A percentile compares a stretch with the other conserved stretches of the same genome.
These are phyloP conservation scores for Drosophila kikkawai DNA, from an alignment of 1,140 invertebrate genomes.

Conservation along the genomic window DNA sequence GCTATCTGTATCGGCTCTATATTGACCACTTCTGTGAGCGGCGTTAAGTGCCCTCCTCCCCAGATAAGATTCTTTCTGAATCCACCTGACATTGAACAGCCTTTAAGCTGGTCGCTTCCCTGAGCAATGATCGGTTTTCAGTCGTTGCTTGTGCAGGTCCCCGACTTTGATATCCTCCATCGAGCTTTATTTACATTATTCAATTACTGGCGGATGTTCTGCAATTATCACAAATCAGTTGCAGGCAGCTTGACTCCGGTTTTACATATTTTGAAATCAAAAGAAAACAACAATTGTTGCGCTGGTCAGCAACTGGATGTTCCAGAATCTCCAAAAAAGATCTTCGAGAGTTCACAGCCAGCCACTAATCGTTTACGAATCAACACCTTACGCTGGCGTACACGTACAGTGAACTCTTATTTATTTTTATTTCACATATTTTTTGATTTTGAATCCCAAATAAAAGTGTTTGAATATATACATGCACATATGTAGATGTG, in stretches of 20 bases:
- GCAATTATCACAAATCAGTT: constrained; percentile 44
- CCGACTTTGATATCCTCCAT: constrained; percentile 19
- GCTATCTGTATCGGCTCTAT: constrained; percentile 17
- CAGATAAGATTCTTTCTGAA: constrained; percentile 57
- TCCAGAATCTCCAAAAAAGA: constrained; percentile 5
- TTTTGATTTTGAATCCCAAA: constrained; percentile 7
- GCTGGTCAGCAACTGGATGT: constrained; percentile 45
- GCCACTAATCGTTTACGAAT: constrained; percentile 25
- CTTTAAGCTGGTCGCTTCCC: background rate
- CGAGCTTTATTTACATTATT: constrained; percentile 27
- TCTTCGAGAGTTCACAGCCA: constrained; percentile 12
- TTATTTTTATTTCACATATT: constrained; percentile 13
- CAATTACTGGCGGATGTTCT: constrained; percentile 20
- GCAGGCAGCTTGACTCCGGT: background rate
- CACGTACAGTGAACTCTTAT: constrained; percentile 40
- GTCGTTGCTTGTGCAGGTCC: background rate
- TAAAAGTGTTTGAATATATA: constrained; percentile 13
- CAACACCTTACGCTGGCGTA: constrained; percentile 23
- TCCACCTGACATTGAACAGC: constrained; percentile 39
- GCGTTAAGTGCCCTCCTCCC: constrained; percentile 36
- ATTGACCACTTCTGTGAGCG: constrained; percentile 16
- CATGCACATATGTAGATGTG: background rate
- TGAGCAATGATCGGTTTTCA: background rate
- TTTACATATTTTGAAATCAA: background rate
- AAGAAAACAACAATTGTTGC: constrained; percentile 23